Evolutionary conservation across 2,113 vertebrate species (phyloP).

Genomic region (Rhinopithecus roxellana): DNA sequence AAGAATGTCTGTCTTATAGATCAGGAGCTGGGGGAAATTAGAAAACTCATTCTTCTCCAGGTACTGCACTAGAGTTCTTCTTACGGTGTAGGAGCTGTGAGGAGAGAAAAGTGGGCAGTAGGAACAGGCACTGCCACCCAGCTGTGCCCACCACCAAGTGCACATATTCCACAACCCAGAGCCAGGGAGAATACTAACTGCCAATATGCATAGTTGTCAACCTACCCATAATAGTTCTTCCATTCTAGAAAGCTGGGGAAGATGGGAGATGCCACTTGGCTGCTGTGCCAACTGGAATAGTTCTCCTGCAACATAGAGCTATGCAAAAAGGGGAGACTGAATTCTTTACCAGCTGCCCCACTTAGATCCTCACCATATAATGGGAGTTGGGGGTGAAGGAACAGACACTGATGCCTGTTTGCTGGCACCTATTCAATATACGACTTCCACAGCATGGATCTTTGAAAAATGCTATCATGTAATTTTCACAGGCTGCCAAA

Average conservation of each 20-base stretch:
- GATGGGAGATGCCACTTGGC: background rate
- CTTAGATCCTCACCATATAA: background rate
- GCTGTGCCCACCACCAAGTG: background rate
- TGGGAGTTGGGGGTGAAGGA: background rate
- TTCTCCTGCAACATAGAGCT: background rate
- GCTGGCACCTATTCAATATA: background rate
- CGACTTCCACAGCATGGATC: background rate
- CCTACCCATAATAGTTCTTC: background rate
- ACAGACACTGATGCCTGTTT: background rate
- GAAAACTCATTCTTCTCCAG: background rate
- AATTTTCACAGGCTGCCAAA: background rate
- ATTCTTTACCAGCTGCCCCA: background rate
- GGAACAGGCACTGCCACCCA: background rate
- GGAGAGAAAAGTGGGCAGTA: background rate
- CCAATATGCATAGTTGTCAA: background rate
- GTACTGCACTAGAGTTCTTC: background rate
- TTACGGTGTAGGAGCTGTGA: background rate
- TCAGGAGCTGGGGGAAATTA: background rate
- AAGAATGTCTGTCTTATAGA: background rate
- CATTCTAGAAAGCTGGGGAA: background rate
- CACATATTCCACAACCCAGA: background rate
- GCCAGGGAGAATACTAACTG: background rate
- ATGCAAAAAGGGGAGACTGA: background rate
- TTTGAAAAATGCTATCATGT: background rate
- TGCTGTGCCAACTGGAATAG: background rate